These are phyloP conservation scores for Anguilla obscura DNA, from an alignment of 2,797 vertebrate species.

Conservation along the genomic window DNA sequence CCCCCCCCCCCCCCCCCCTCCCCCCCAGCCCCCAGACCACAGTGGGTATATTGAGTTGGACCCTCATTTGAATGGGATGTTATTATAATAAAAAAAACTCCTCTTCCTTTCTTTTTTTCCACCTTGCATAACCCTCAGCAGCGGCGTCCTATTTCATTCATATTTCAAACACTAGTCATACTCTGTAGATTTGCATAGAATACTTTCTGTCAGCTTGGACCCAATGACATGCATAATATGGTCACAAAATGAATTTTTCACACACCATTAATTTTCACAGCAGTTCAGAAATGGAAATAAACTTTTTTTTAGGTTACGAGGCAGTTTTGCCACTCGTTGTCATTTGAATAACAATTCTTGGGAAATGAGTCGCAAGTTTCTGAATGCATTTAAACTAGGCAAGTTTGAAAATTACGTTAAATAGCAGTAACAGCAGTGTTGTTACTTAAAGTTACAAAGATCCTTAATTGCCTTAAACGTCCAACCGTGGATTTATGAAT, in stretches of 20 bases:
- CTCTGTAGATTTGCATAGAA: background rate
- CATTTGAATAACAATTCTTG: background rate
- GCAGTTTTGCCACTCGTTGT: conserved; percentile 2
- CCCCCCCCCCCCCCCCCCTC: background rate
- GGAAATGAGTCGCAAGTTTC: background rate
- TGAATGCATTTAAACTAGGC: background rate
- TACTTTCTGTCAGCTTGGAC: background rate
- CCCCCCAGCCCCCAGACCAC: background rate
- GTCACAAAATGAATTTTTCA: background rate
- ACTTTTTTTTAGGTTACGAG: background rate
- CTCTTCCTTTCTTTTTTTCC: background rate
- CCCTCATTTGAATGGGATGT: background rate
- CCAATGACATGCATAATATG: conserved; percentile 8
- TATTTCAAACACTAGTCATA: background rate
- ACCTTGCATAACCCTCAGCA: background rate
- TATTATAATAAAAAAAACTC: background rate
- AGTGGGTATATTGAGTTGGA: background rate
- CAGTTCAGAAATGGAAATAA: background rate
- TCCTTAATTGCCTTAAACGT: background rate
- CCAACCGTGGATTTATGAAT: too few relatives aligned
- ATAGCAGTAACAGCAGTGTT: background rate
- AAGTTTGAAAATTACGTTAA: background rate
- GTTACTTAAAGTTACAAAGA: background rate
- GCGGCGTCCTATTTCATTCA: background rate
- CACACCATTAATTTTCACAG: background rate